A percentile compares a stretch with the other conserved stretches of the same genome.
Evolutionary conservation across 1,140 invertebrate genomes (phyloP).

Genomic region (Bombus waltoni): DNA sequence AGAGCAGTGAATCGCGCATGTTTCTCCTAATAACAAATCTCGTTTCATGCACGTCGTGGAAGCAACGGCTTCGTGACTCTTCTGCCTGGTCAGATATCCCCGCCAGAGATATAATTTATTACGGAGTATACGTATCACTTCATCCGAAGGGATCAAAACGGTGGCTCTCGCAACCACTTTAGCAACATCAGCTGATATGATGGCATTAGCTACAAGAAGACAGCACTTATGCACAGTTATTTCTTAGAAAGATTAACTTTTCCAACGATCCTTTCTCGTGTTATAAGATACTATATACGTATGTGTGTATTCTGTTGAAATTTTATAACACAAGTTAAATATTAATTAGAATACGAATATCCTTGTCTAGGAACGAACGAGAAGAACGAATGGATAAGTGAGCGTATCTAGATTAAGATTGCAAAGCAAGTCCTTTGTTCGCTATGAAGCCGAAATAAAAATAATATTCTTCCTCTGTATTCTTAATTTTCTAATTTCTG

Average conservation of each 20-base stretch:
- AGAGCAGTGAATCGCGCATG: not conserved
- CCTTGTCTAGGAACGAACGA: too few species aligned
- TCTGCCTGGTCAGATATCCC: not conserved
- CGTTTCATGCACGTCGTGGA: not conserved
- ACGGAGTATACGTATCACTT: not conserved
- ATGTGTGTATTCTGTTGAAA: not conserved
- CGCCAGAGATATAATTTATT: constrained; percentile 1
- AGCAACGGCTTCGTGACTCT: not conserved
- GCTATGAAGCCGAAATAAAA: too few species aligned
- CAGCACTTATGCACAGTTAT: constrained; percentile 4
- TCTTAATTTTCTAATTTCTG: too few species aligned
- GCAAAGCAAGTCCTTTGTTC: too few species aligned
- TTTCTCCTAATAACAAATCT: not conserved
- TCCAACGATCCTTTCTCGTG: not conserved
- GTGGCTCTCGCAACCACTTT: not conserved
- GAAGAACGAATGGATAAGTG: not conserved
- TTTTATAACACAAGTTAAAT: not conserved
- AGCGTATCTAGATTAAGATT: too few species aligned
- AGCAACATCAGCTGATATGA: not conserved
- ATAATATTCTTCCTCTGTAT: too few species aligned
- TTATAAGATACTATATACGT: not conserved
- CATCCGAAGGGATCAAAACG: constrained; percentile 1
- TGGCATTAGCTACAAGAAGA: not conserved
- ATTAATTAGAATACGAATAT: not conserved
- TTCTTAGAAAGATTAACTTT: not conserved